Base-by-base conservation (phyloP, 2,797 vertebrate species). In the Anguilla obscura region DNA sequence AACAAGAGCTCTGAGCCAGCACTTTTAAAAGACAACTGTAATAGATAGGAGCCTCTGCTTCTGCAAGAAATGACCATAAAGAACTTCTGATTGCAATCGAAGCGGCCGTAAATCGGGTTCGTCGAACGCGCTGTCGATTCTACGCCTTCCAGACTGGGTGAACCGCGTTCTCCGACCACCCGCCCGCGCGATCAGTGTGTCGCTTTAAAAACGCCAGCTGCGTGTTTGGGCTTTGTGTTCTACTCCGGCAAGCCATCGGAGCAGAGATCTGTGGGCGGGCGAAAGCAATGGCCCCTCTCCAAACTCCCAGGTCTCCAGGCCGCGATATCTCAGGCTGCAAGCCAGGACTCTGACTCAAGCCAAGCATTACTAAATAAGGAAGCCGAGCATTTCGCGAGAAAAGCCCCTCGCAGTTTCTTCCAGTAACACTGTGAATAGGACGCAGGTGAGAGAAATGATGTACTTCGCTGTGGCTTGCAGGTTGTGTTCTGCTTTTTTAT, bases 341-440 rank as follows among this genome's bases (percentile, higher is more conserved):
- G 85, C 87, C 89, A 89, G 80, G 71, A 24, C 33, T 76, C n/a
- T 80, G 71, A 89, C 66, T 89, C 45, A 82, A 84, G 89, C 79
- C 87, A 86, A 69, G 50, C 88, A 83, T 90, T 80, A 87, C 89
- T 89, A 90, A 90, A 90, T 83, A 89, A 86, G 89, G 89, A 90
- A 90, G 76, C 86, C 54, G 66, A 79, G 84, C 36, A 21, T 52
- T 74, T 86, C 71, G 58, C 56, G 50, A 66, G 56, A 40, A 88
- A 50, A 74, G 52, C 50, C 45, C 8, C 7, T 85, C 36, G 83
- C 12, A n/a, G 33, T 60, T 52, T 24, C 30, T 30, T 7, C 71
- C n/a, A 14, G 27, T 27, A 63, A 45, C 79, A 24, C 14, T 60
- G 0, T 24, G 45, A 58, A 30, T 10, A 45, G 85, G 9, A 8